Evolutionary conservation across 2,797 vertebrate genomes (phyloP), one percentile per base, ranked within the genome.

Genomic region (Sebastes melanostomus): DNA sequence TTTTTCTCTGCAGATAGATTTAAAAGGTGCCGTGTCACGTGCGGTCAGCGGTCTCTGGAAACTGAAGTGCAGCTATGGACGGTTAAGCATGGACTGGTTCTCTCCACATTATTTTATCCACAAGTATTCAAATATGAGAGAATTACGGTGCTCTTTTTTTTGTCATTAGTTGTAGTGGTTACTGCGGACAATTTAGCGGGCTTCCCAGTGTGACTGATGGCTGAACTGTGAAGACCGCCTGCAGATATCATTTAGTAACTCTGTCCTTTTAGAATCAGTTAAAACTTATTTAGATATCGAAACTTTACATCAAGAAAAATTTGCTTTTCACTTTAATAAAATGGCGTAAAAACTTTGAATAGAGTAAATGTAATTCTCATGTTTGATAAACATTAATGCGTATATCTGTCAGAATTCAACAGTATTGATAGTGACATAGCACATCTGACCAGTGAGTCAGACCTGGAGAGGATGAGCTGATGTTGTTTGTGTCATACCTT

Each of bases 1-100:
- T 74, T 82, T 82, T 77, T 74, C 30, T 65, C 74, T 84, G 50
- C 81, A 66, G 70, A 86, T 74, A 70, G 66, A 73, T 86, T 80
- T 75, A 22, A 46, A 81, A 82, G 66, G 63, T 85, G 75, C 77
- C 88, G 81, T 69, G 82, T 82, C 72, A 77, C 86, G 85, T 84
- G 77, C 73, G 75, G 85, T 84, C 72, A 46, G 77, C 16, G 25
- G 27, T 58, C 42, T 72, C 38, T 85, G 73, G 80, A 87, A 79
- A 54, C 56, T 71, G 46, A 72, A 59, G 66, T 60, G 61, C 38
- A 79, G 70, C 63, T 76, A 50, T 59, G 27, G 67, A 11, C 76
- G 58, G 60, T 75, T 42, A 62, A 83, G 32, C 71, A 13, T 25
- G 24, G 73, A 34, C 65, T 54, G 6, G 6, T 78, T 78, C 36